phyloP scores from a whole-genome alignment of 2,113 vertebrate species.

The Thalassarche chlororhynchos region DNA sequence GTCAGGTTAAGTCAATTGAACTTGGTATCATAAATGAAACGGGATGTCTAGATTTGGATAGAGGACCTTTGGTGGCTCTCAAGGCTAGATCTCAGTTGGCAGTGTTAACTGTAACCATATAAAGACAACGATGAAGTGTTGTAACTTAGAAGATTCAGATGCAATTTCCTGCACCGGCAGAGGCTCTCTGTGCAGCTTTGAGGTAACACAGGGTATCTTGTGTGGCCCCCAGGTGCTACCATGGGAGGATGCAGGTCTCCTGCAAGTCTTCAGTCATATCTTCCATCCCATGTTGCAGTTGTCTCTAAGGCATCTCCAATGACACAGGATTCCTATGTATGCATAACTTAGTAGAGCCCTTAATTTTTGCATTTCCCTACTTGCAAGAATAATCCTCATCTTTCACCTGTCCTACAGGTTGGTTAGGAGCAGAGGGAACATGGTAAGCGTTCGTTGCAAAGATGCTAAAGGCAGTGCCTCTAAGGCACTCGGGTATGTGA shows the following conservation, averaged over 20 bases:
- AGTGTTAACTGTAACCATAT: neutral
- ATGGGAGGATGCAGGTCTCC: neutral
- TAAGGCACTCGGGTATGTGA: neutral
- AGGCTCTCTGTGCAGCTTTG: neutral
- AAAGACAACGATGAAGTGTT: neutral
- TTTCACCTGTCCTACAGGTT: neutral
- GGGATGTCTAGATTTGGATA: neutral
- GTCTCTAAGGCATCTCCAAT: neutral
- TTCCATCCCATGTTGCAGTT: neutral
- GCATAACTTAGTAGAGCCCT: neutral
- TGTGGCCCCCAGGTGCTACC: neutral
- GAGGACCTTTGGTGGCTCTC: neutral
- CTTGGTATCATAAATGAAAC: neutral
- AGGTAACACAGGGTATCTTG: neutral
- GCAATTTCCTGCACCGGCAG: neutral
- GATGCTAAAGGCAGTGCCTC: neutral
- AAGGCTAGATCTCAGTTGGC: neutral
- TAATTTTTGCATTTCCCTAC: neutral
- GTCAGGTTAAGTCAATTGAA: neutral
- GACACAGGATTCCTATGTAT: neutral
- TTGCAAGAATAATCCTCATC: neutral
- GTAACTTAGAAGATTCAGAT: neutral
- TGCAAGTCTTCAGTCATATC: neutral
- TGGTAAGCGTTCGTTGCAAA: accelerated
- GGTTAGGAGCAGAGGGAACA: neutral